These are phyloP conservation scores for Rhagonycha fulva DNA, from an alignment of 2,888 invertebrate genomes.

Conservation along the genomic window DNA sequence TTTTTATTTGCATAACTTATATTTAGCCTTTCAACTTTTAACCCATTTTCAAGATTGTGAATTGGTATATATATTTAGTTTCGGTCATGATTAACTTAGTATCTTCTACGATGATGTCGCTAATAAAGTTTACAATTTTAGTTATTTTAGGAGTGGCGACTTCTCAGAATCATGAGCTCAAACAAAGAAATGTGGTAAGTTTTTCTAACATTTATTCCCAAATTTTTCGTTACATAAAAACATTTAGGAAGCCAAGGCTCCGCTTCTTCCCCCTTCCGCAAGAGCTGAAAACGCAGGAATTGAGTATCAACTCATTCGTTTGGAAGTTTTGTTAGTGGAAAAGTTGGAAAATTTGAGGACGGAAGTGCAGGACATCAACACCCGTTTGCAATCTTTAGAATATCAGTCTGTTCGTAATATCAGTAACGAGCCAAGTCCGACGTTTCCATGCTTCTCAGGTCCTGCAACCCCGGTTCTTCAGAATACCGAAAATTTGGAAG, in stretches of 20 bases:
- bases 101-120: neutral
- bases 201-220: neutral
- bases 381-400: constrained; percentile 51
- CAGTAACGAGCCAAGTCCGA: constrained; percentile 47
- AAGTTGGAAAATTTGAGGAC: constrained; percentile 52
- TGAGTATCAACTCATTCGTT: constrained; percentile 46
- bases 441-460: constrained; percentile 15
- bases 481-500: constrained; percentile 20
- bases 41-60: too few relatives aligned
- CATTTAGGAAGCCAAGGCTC: neutral
- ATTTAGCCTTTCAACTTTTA: too few relatives aligned
- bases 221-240: neutral
- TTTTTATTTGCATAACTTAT: too few relatives aligned
- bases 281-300: constrained; percentile 17
- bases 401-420: constrained; percentile 51
- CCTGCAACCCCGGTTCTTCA: neutral
- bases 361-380: constrained; percentile 52
- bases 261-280: neutral
- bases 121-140: neutral
- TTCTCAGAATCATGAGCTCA: neutral
- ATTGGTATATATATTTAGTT: neutral
- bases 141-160: neutral
- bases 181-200: neutral
- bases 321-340: constrained; percentile 52
- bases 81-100: neutral